Evolutionary conservation across 2,113 vertebrate species (phyloP).

Genomic region (Passer montanus): DNA sequence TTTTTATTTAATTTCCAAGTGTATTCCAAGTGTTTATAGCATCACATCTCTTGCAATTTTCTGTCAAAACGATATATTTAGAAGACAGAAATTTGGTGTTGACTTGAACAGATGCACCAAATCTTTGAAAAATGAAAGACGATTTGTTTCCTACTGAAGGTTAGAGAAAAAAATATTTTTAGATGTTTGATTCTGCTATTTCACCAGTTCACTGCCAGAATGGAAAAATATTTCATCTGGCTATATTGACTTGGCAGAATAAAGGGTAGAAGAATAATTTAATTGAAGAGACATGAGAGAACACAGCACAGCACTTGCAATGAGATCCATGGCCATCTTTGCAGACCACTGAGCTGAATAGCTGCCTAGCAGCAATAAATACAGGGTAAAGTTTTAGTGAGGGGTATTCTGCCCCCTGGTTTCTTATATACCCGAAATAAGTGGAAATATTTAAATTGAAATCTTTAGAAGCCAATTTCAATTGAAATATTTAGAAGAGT

Average conservation of each 20-base stretch:
- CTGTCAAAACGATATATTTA: not conserved
- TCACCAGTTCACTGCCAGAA: conserved; percentile 14
- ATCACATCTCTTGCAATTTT: not conserved
- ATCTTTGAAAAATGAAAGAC: not conserved
- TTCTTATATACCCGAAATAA: not conserved
- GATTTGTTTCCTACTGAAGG: not conserved
- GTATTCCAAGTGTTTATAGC: not conserved
- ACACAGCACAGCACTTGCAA: conserved; percentile 25
- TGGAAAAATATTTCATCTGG: conserved; percentile 49
- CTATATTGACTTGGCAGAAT: conserved; percentile 48
- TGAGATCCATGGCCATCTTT: conserved; percentile 34
- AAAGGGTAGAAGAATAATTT: conserved; percentile 55
- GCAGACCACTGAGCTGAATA: conserved; percentile 15
- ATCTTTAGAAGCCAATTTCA: not conserved
- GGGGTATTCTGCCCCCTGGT: not conserved
- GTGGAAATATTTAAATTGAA: not conserved
- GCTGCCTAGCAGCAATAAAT: conserved; percentile 30
- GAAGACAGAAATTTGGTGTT: not conserved
- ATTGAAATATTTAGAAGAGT: not conserved
- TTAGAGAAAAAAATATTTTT: not conserved
- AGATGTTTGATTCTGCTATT: not conserved
- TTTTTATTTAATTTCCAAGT: not conserved
- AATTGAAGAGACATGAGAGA: conserved; percentile 58
- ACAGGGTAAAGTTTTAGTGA: not conserved
- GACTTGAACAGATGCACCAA: not conserved